These are phyloP conservation scores for Pyrgilauda ruficollis DNA, from an alignment of 2,113 vertebrate species.

Conservation along the genomic window DNA sequence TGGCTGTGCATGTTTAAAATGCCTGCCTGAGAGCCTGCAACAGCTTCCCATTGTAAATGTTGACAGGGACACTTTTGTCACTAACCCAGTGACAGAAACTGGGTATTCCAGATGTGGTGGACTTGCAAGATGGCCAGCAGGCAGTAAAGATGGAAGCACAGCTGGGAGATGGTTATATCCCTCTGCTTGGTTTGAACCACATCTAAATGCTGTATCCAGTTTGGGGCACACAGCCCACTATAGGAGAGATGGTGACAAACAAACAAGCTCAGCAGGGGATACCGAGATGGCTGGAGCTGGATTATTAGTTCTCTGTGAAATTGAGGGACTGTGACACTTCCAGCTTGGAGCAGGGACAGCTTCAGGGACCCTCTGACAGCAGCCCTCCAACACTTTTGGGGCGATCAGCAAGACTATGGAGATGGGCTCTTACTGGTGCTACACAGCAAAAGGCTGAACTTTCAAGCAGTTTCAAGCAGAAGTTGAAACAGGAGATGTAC, in stretches of 20 bases:
- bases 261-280: background rate
- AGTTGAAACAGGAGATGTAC: background rate
- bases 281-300: background rate
- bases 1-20: background rate
- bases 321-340: background rate
- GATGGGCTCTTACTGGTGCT: background rate
- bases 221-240: accelerated
- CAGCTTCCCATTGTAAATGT: background rate
- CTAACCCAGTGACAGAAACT: background rate
- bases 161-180: background rate
- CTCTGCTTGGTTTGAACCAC: background rate
- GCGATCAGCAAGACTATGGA: accelerated
- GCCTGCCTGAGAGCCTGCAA: background rate
- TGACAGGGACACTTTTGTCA: background rate
- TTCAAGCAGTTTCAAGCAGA: background rate
- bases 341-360: background rate
- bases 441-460: background rate
- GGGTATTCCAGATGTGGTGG: background rate
- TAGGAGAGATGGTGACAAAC: background rate
- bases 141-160: background rate
- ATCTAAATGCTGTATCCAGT: background rate
- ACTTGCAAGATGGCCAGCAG: background rate
- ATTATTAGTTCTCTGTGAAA: background rate
- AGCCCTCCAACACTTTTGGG: background rate
- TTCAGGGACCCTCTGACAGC: background rate